These are phyloP conservation scores for Regulus satrapa DNA, from an alignment of 2,113 vertebrate genomes.

Conservation along the genomic window DNA sequence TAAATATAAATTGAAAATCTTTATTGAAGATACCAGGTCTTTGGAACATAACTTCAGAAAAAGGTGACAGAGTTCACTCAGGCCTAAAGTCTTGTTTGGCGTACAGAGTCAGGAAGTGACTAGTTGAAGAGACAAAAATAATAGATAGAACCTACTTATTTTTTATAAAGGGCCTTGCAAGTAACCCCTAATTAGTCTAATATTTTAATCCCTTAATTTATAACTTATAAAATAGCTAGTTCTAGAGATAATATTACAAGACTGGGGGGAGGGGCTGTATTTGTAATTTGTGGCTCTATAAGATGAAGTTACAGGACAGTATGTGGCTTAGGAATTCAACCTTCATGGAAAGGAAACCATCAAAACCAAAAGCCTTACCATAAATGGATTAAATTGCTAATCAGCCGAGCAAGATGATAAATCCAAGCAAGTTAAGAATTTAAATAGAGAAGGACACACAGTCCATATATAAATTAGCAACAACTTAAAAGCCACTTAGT, in stretches of 20 bases:
- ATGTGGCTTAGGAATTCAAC: not conserved
- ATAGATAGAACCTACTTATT: not conserved
- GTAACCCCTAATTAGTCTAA: not conserved
- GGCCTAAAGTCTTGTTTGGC: not conserved
- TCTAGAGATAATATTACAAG: not conserved
- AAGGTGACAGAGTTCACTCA: not conserved
- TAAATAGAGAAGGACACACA: not conserved
- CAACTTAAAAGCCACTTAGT: not conserved
- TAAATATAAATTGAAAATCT: not conserved
- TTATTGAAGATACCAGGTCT: not conserved
- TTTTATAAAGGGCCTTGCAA: not conserved
- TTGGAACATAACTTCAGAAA: not conserved
- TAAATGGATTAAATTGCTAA: not conserved
- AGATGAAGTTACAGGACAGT: not conserved
- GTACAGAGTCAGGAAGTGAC: not conserved
- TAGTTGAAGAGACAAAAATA: not conserved
- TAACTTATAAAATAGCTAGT: not conserved
- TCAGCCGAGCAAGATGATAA: not conserved
- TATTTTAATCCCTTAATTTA: not conserved
- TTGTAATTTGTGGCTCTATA: not conserved
- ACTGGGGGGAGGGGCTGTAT: not conserved
- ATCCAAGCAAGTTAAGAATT: not conserved
- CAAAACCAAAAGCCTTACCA: not conserved
- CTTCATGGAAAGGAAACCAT: not conserved
- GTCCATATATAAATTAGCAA: not conserved